Conservation (phyloP, 2,113 vertebrate species). For the Entosphenus tridentatus region DNA sequence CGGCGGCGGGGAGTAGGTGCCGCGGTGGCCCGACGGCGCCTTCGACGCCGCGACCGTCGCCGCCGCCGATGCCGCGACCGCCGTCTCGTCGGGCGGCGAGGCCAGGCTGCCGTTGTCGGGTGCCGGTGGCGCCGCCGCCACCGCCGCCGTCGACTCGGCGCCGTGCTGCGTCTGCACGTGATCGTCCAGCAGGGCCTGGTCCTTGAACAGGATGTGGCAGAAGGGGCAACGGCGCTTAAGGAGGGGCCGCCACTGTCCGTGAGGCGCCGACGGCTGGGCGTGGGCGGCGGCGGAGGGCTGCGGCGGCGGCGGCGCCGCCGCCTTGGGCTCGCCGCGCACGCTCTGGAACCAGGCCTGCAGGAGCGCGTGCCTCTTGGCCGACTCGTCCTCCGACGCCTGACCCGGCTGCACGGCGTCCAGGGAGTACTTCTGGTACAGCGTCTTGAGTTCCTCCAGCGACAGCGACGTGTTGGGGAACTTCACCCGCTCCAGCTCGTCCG, state of each 20-base stretch:
- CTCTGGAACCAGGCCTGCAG: conserved; percentile 3
- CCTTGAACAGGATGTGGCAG: not conserved
- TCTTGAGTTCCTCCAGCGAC: conserved; percentile 3
- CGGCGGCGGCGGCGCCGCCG: not conserved
- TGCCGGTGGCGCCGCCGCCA: not conserved
- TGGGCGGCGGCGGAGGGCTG: not conserved
- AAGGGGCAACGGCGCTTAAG: conserved; percentile 1
- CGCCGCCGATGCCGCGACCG: not conserved
- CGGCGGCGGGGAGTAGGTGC: conserved; percentile 1
- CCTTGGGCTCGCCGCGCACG: not conserved
- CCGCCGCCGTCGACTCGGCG: not conserved
- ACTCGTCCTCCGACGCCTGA: not conserved
- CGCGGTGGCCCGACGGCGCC: not conserved
- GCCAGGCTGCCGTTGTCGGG: no score
- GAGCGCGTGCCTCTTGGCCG: conserved; percentile 1
- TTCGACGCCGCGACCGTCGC: not conserved
- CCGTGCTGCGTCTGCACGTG: conserved; percentile 5
- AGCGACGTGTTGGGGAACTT: not conserved
- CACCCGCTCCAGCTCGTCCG: conserved; percentile 1
- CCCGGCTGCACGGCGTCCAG: not conserved
- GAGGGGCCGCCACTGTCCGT: no score
- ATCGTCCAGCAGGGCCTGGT: conserved; percentile 5
- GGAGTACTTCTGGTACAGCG: not conserved
- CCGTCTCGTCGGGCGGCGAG: not conserved
- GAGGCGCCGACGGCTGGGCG: not conserved